Evolutionary conservation across 2,888 invertebrate species (phyloP).

Genomic region (Sphaerophoria taeniata): DNA sequence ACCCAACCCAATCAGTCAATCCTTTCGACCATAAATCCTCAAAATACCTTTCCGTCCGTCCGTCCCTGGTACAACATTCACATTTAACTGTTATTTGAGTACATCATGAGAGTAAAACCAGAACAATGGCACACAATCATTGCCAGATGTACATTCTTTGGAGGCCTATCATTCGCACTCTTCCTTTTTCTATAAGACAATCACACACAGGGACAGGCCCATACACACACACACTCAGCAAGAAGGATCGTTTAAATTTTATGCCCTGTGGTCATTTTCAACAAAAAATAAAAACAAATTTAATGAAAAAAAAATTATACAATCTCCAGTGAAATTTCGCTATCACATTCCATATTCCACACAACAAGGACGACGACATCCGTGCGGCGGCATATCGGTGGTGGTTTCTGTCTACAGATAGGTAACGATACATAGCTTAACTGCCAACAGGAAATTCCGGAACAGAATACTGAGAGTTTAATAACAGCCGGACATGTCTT

Average conservation of each 20-base stretch:
- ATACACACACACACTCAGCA: not conserved
- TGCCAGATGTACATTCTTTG: conserved; percentile 49
- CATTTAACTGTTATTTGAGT: conserved; percentile 44
- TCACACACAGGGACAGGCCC: no score
- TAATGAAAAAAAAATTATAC: conserved; percentile 16
- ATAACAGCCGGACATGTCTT: conserved; percentile 73
- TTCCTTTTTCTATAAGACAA: not conserved
- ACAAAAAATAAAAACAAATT: conserved; percentile 23
- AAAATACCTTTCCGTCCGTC: not conserved
- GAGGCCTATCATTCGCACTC: conserved; percentile 39
- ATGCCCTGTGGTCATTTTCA: conserved; percentile 67
- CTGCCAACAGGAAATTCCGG: conserved; percentile 67
- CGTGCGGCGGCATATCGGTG: conserved; percentile 13
- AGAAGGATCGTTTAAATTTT: conserved; percentile 58
- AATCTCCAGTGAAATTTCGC: conserved; percentile 44
- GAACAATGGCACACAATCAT: conserved; percentile 45
- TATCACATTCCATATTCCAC: conserved; percentile 53
- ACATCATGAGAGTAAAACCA: conserved; percentile 35
- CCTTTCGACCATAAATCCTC: conserved; percentile 22
- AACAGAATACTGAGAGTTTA: conserved; percentile 65
- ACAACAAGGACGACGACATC: conserved; percentile 47
- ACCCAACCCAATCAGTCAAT: conserved; percentile 30
- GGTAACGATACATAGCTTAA: conserved; percentile 1
- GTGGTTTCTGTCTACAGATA: no score
- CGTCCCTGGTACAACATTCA: not conserved